Base-by-base conservation (phyloP, 1,140 invertebrate genomes). In the Drosophila erecta region DNA sequence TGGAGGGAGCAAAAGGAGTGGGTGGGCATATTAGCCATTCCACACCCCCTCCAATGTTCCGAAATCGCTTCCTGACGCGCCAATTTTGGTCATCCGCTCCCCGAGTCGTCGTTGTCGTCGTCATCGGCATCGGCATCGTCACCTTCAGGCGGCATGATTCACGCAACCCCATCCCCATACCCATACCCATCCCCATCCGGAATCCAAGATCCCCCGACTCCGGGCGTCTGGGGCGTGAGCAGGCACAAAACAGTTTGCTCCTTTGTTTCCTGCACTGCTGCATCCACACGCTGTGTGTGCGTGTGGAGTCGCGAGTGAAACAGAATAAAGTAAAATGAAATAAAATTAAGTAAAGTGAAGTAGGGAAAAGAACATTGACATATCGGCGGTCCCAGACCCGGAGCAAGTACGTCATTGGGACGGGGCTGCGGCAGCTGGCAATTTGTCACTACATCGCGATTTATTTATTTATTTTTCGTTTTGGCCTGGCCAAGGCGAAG, bases 31-130 rank as follows among this genome's bases (percentile, higher is more conserved):
- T 10, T 10, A 10, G 30, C 30, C 24, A 27, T 22, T 24, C 12
- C 46, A 30, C 46, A 47, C 22, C 44, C 44, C 44, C 22, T 15
- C 6, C 3, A 47, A 46, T n/a, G 22, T 8, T 7, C 44, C 22
- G 24, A 6, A n/a, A 24, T 12, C 44, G 46, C 60, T 84, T 79
- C 76, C 76, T 79, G 71, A 51, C 51, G 58, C 27, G 40, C 81
- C 81, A 80, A 71, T 72, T 84, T 76, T 84, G 80, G 71, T 47
- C 44, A 61, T 62, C 55, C 69, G 60, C 46, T 58, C 38, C 54
- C 50, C n/a, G n/a, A 61, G 17, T 53, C 60, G 17, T 27, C 60
- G 1, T 43, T 53, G 54, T 14, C 33, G 33, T 35, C 7, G 33
- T 35, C 33, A 14, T 51, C 22, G 1, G 43, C 65, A 54, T 37